A percentile compares a stretch with the other conserved stretches of the same genome.
Conservation (phyloP, 2,113 vertebrate species). For the Peromyscus leucopus region DNA sequence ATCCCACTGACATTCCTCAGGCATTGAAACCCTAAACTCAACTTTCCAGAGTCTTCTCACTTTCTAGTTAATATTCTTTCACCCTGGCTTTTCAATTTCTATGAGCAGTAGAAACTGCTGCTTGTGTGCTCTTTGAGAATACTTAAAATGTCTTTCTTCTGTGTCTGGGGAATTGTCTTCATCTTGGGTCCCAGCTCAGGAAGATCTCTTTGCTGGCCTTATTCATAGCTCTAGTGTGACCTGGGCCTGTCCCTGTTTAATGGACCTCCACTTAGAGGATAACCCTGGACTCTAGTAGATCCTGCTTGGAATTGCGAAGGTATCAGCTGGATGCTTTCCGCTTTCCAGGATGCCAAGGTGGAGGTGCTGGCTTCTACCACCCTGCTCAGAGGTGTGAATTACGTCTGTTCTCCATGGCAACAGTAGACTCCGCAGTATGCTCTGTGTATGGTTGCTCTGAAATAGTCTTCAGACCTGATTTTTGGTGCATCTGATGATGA, state of each 20-base stretch:
- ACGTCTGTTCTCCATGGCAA: not conserved
- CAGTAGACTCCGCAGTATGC: not conserved
- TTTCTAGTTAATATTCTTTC: not conserved
- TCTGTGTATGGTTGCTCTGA: not conserved
- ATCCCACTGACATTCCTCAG: not conserved
- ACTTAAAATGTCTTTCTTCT: not conserved
- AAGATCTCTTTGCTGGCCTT: not conserved
- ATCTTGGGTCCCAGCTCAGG: not conserved
- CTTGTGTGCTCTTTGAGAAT: not conserved
- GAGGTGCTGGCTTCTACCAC: slow-evolving; percentile 12
- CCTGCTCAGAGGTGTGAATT: not conserved
- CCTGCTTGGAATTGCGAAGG: not conserved
- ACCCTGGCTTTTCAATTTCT: not conserved
- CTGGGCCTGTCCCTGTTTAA: rapidly evolving
- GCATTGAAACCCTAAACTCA: not conserved
- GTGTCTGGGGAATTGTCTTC: not conserved
- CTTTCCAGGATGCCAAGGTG: not conserved
- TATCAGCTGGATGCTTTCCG: not conserved
- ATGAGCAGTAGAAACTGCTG: not conserved
- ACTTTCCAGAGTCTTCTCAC: not conserved
- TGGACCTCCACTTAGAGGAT: not conserved
- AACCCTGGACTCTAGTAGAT: not conserved
- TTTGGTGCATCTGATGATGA: not conserved
- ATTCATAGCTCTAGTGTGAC: not conserved
- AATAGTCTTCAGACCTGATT: not conserved